These are phyloP conservation scores for Leucoraja ocellata DNA, from an alignment of 2,797 vertebrate species.

Conservation along the genomic window DNA sequence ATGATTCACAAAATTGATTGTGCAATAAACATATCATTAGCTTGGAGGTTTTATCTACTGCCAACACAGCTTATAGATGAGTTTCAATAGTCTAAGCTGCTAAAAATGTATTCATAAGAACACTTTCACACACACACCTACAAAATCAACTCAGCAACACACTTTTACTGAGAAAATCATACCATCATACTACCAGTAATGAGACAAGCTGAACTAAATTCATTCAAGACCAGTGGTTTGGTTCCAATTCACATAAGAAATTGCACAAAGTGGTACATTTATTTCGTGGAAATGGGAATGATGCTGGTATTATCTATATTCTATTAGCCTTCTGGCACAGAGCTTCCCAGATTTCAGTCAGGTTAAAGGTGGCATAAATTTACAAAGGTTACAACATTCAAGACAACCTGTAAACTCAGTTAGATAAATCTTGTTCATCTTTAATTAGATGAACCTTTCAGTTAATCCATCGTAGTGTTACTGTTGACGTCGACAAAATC, in stretches of 20 bases:
- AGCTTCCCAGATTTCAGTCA: neutral
- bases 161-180: neutral
- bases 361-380: neutral
- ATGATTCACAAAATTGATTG: conserved; percentile 36
- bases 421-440: neutral
- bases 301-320: neutral
- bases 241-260: neutral
- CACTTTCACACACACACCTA: conserved; percentile 8
- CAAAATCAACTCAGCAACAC: neutral
- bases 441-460: neutral
- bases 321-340: neutral
- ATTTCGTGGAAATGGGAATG: neutral
- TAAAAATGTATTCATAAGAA: conserved; percentile 35
- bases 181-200: neutral
- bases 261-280: neutral
- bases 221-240: neutral
- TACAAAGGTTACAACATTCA: conserved; percentile 5
- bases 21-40: conserved; percentile 38
- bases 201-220: conserved; percentile 11
- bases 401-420: neutral
- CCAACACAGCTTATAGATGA: conserved; percentile 5
- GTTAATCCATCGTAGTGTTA: neutral
- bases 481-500: neutral
- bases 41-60: conserved; percentile 27
- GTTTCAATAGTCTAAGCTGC: conserved; percentile 26